Conservation (phyloP, 1,140 invertebrate genomes). For the Drosophila nebulosa region DNA sequence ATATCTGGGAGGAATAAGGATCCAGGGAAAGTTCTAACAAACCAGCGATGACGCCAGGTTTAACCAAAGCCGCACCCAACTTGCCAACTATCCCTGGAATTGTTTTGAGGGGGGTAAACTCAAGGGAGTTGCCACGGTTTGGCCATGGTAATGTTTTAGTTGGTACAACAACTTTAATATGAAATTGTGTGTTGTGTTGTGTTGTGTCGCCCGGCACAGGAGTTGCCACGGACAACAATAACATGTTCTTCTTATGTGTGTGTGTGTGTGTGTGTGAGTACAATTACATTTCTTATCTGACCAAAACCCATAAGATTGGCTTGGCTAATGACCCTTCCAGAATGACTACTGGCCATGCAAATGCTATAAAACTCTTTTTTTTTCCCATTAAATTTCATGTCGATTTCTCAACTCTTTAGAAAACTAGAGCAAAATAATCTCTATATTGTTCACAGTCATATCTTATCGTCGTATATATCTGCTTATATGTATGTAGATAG, state of each 20-base stretch:
- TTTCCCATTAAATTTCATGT: not conserved
- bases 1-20: conserved; percentile 11
- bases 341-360: not conserved
- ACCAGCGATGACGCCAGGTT: conserved; percentile 63
- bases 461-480: no score
- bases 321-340: not conserved
- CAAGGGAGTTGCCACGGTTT: conserved; percentile 43
- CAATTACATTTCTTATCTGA: not conserved
- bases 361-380: not conserved
- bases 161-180: conserved; percentile 50
- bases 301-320: not conserved
- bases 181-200: conserved; percentile 18
- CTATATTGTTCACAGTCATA: not conserved
- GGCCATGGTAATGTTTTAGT: conserved; percentile 29
- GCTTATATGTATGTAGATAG: not conserved
- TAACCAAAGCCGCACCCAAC: conserved; percentile 68
- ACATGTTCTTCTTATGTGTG: not conserved
- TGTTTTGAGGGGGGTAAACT: conserved; percentile 16
- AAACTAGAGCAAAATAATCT: not conserved
- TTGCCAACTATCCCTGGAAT: not conserved
- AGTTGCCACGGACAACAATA: conserved; percentile 53
- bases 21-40: conserved; percentile 62
- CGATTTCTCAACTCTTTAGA: not conserved
- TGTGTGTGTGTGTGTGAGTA: not conserved
- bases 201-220: conserved; percentile 45